These are phyloP conservation scores for Scaptomyza tumidula DNA, from an alignment of 2,888 invertebrate species.

Conservation along the genomic window DNA sequence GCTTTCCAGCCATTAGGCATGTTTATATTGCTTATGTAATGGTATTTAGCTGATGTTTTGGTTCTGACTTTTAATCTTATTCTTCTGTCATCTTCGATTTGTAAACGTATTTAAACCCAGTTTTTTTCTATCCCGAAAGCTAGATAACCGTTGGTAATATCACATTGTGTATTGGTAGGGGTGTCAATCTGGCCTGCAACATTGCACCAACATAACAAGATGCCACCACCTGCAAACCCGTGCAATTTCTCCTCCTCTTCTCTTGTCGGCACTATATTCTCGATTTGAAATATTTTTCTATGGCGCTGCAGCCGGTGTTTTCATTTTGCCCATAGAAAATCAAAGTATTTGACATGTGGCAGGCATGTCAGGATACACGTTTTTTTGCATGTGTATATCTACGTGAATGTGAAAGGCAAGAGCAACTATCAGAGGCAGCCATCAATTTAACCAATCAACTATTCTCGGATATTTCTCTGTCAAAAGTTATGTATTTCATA, in stretches of 20 bases:
- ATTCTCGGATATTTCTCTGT: slow-evolving; percentile 7
- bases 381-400: slow-evolving; percentile 11
- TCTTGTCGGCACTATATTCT: neutral
- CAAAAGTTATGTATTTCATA: neutral
- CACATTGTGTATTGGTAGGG: slow-evolving; percentile 21
- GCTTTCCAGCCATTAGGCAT: too few species aligned
- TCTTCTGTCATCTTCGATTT: slow-evolving; percentile 5
- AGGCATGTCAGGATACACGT: slow-evolving; percentile 50
- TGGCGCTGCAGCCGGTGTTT: slow-evolving; percentile 10
- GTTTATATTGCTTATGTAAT: too few species aligned
- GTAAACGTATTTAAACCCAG: slow-evolving; percentile 13
- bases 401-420: neutral
- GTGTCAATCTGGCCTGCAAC: slow-evolving; percentile 38
- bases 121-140: neutral
- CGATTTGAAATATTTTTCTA: slow-evolving; percentile 21
- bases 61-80: slow-evolving; percentile 25
- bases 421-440: slow-evolving; percentile 16
- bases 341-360: slow-evolving; percentile 73
- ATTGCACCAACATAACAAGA: slow-evolving; percentile 29
- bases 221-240: neutral
- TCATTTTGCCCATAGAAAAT: slow-evolving; percentile 42
- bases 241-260: too few species aligned
- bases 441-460: slow-evolving; percentile 32
- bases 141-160: slow-evolving; percentile 17
- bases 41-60: slow-evolving; percentile 2